Evolutionary conservation across 2,888 invertebrate genomes (phyloP).

Genomic region (Tipula vernalis): DNA sequence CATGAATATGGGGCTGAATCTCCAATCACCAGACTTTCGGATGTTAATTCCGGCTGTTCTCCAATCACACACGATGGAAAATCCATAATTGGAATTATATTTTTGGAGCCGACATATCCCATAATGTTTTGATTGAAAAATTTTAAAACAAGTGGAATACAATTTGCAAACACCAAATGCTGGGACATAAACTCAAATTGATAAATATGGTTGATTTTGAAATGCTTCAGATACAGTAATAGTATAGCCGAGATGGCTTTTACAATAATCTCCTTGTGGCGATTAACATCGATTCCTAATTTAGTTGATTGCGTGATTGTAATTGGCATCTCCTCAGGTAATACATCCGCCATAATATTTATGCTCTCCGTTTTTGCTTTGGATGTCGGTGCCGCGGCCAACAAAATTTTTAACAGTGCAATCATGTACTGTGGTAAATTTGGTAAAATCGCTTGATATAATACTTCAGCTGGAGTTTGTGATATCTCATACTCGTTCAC

Average conservation of each 20-base stretch:
- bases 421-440: slow-evolving; percentile 97
- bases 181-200: slow-evolving; percentile 99
- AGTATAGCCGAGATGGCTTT: slow-evolving; percentile 89
- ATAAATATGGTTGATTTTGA: slow-evolving; percentile 92
- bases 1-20: slow-evolving; percentile 82
- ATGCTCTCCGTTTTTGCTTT: slow-evolving; percentile 96
- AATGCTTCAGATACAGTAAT: slow-evolving; percentile 86
- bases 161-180: slow-evolving; percentile 97
- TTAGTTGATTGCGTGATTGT: slow-evolving; percentile 90
- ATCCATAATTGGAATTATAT: slow-evolving; percentile 83
- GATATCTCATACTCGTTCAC: slow-evolving; percentile 66
- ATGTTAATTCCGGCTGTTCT: slow-evolving; percentile 85
- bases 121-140: slow-evolving; percentile 98
- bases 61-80: slow-evolving; percentile 94
- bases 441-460: slow-evolving; percentile 91
- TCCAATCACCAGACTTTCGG: slow-evolving; percentile 79
- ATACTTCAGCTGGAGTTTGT: slow-evolving; percentile 71
- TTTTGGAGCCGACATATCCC: slow-evolving; percentile 88
- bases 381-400: slow-evolving; percentile 98
- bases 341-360: slow-evolving; percentile 93
- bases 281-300: slow-evolving; percentile 91
- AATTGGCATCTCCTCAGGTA: slow-evolving; percentile 97
- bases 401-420: slow-evolving; percentile 85
- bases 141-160: slow-evolving; percentile 93
- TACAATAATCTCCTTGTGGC: slow-evolving; percentile 97